Evolutionary conservation across 2,888 invertebrate species (phyloP), one percentile per base, ranked within the genome.

Genomic region (Euplexia lucipara): DNA sequence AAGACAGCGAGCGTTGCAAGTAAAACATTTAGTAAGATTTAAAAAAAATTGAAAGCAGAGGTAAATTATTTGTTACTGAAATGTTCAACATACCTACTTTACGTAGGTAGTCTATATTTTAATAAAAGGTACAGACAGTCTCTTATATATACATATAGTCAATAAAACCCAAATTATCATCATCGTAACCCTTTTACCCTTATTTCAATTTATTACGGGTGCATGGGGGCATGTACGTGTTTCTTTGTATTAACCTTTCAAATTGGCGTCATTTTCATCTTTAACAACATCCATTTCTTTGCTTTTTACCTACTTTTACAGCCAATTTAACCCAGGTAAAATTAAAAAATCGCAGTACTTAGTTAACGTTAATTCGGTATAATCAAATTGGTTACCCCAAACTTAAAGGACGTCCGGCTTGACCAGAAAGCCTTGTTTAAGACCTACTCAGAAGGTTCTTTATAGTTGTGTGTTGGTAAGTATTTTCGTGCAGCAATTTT

Each of bases 401-500:
- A 49, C 7, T 32, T n/a, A 30, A 14, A 56, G 14, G 1, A 48
- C 26, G 48, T 30, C n/a, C 10, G 7, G 14, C n/a, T 44, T 37
- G 22, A 45, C 44, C n/a, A 18, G 49, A 48, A 64, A 72, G n/a
- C 34, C 41, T 16, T 32, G 32, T 34, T 18, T n/a, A 32, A 58
- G 3, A 57, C 26, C 20, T 8, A 14, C 35, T 32, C 12, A 20
- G 26, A 20, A 20, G 14, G 14, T 22, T 42, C 1, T 32, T 5
- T 20, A 14, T 64, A 16, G 16, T 35, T 18, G 41, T 35, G 22
- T 18, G 51, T 70, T 80, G 82, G 26, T 26, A 80, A 83, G 75
- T 78, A 71, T 84, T 49, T 86, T 70, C 80, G 70, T 81, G 84
- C 42, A 47, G 82, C 78, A 72, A 66, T 65, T 68, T 44, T 66